Evolutionary conservation across 2,113 vertebrate genomes (phyloP), one percentile per base, ranked within the genome.

Genomic region (Meriones unguiculatus): DNA sequence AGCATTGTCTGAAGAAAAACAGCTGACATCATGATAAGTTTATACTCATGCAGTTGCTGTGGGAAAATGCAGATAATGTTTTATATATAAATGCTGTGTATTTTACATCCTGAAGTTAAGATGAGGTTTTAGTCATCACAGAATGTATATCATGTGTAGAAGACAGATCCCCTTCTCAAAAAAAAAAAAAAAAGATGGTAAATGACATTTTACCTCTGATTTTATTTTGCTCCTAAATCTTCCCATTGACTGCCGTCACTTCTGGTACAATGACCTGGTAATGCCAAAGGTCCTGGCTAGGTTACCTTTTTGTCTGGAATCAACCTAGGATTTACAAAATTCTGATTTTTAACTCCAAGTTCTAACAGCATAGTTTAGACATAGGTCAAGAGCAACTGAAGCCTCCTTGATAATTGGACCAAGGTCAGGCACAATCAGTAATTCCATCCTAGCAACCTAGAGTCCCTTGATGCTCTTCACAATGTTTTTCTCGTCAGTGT

Each of bases 321-420:
- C 20, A 75, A 65, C 25, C 41, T 52, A 76, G 50, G 18, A 92
- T 10, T 94, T 35, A 64, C 0, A 1, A 81, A 87, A 87, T 91
- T 70, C 24, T 87, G 41, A 89, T 87, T 95, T 97, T 84, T 28
- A 94, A 13, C 46, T 88, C 35, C 67, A 69, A 73, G 1, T 69
- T 95, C 50, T 38, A 54, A 73, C 17, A 28, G 0, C 65, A 11
- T 65, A 84, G 62, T 38, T 59, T 76, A 90, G 18, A 69, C 41
- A 70, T 41, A n/a, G 46, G 25, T 82, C 89, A 38, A 52, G 17
- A 72, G 57, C 20, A 18, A 11, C 70, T 20, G 65, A 62, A 89
- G 78, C 57, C 14, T 7, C 57, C 35, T 38, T 5, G 32, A n/a
- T 28, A 24, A 28, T 28, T 64, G 14, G 59, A 24, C n/a, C 7